phyloP scores from a whole-genome alignment of 2,113 vertebrate genomes.

The Narcine bancroftii region DNA sequence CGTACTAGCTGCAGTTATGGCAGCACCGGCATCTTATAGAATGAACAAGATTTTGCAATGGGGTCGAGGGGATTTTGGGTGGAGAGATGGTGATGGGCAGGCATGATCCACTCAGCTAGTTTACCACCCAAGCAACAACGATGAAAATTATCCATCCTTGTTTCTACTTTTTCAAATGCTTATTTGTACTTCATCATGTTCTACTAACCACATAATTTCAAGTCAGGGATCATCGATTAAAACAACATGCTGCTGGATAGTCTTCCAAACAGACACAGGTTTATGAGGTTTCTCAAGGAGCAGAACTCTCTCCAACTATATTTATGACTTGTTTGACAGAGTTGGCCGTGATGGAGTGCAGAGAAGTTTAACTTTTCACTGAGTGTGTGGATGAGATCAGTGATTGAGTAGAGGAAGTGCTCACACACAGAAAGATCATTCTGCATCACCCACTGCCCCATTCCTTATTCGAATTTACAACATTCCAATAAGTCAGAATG shows the following conservation, averaged over 20 bases:
- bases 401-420: slow-evolving; percentile 22
- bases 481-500: neutral
- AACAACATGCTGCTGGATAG: slow-evolving; percentile 16
- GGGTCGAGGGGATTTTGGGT: neutral
- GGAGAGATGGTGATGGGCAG: too few species aligned
- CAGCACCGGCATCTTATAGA: too few species aligned
- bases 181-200: slow-evolving; percentile 33
- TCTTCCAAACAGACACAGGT: slow-evolving; percentile 17
- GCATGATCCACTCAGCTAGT: neutral
- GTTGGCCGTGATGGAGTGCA: slow-evolving; percentile 3
- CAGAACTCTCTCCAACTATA: neutral
- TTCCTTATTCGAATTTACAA: neutral
- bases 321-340: slow-evolving; percentile 17
- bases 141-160: neutral
- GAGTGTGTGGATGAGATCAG: neutral
- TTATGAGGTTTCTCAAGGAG: slow-evolving; percentile 26
- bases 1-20: too few species aligned
- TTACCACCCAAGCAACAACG: slow-evolving; percentile 6
- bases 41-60: neutral
- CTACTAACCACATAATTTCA: slow-evolving; percentile 26
- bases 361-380: slow-evolving; percentile 29
- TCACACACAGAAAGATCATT: neutral
- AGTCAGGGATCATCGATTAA: slow-evolving; percentile 29
- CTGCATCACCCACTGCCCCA: neutral
- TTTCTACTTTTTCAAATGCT: slow-evolving; percentile 19